Evolutionary conservation across 2,113 vertebrate species (phyloP).

Genomic region (Leucosticte australis): DNA sequence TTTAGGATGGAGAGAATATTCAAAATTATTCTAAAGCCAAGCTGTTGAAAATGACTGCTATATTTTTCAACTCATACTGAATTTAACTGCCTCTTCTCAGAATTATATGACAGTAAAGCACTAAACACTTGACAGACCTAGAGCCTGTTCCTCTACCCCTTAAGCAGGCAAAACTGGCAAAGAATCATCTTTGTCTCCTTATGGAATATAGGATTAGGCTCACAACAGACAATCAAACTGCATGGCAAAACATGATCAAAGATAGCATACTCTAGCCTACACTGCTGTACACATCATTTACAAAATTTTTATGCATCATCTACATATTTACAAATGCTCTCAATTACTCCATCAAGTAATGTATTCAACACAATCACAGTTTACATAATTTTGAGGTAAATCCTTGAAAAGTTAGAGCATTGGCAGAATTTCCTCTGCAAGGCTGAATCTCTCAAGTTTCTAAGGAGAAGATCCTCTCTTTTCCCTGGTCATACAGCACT

Average conservation of each 20-base stretch:
- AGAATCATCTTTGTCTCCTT: neutral
- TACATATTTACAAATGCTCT: slow-evolving; percentile 59
- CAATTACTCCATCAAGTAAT: slow-evolving; percentile 35
- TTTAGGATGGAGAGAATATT: neutral
- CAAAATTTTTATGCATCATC: slow-evolving; percentile 2
- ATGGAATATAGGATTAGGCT: neutral
- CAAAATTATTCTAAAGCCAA: neutral
- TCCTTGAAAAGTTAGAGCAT: slow-evolving; percentile 7
- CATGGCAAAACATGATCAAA: neutral
- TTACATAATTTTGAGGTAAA: slow-evolving; percentile 58
- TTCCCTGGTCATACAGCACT: neutral
- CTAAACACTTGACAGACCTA: neutral
- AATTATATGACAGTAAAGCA: neutral
- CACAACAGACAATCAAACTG: neutral
- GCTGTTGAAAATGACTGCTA: neutral
- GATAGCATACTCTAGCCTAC: neutral
- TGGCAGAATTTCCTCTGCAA: neutral
- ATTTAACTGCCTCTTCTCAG: neutral
- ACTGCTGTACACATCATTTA: slow-evolving; percentile 47
- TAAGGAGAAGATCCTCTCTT: neutral
- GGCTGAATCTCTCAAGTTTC: neutral
- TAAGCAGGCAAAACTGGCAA: neutral
- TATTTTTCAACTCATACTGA: neutral
- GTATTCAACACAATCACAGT: slow-evolving; percentile 39
- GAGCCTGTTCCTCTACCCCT: neutral